These are phyloP conservation scores for Charaxes varanes DNA, from an alignment of 1,140 invertebrate species.

Conservation along the genomic window DNA sequence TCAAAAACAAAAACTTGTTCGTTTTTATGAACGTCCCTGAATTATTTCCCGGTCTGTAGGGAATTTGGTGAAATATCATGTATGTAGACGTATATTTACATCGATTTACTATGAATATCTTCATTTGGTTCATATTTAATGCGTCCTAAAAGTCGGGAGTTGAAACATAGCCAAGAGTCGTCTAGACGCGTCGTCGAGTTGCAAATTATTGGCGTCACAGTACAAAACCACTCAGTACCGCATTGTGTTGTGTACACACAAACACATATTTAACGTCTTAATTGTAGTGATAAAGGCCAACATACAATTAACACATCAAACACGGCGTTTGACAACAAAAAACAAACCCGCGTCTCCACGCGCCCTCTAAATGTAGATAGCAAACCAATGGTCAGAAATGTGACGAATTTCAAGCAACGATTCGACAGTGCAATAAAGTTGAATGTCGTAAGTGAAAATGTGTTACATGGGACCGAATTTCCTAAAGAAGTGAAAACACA, in stretches of 20 bases:
- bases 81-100: slow-evolving; percentile 3
- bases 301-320: slow-evolving; percentile 12
- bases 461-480: slow-evolving; percentile 22
- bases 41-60: too few species aligned
- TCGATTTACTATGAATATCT: slow-evolving; percentile 15
- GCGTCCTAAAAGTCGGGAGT: slow-evolving; percentile 32
- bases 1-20: too few species aligned
- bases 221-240: slow-evolving; percentile 28
- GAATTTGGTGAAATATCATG: too few species aligned
- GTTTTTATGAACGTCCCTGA: too few species aligned
- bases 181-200: slow-evolving; percentile 31
- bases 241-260: slow-evolving; percentile 33
- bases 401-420: slow-evolving; percentile 20
- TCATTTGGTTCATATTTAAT: slow-evolving; percentile 37
- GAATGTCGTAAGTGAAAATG: slow-evolving; percentile 26
- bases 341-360: slow-evolving; percentile 19
- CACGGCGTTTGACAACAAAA: slow-evolving; percentile 30
- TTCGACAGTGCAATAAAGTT: slow-evolving; percentile 14
- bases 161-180: slow-evolving; percentile 51
- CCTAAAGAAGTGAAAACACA: slow-evolving; percentile 37
- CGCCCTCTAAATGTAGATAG: slow-evolving; percentile 24
- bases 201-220: slow-evolving; percentile 37
- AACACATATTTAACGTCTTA: slow-evolving; percentile 13
- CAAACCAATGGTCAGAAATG: slow-evolving; percentile 34
- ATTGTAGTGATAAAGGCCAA: slow-evolving; percentile 10